Evolutionary conservation across 2,797 vertebrate species (phyloP).

Genomic region (Tenualosa thibaudeaui): DNA sequence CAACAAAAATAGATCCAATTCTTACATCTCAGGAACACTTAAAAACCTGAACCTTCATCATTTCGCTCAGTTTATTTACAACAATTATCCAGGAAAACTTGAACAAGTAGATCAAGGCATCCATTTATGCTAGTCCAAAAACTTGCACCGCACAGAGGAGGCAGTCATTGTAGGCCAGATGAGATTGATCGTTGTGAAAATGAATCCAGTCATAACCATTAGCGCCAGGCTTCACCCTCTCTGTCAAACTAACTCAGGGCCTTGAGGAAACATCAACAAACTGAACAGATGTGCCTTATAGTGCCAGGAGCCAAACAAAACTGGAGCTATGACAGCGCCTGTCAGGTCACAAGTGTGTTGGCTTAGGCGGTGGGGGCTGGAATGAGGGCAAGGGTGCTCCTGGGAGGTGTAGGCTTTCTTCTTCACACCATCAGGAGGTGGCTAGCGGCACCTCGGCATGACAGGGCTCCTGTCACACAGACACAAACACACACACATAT

Average conservation of each 20-base stretch:
- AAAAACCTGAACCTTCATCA: neutral
- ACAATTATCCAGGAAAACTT: neutral
- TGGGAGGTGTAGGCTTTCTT: neutral
- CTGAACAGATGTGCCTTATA: constrained; percentile 9
- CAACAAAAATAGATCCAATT: no score
- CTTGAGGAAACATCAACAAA: constrained; percentile 36
- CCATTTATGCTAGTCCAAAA: neutral
- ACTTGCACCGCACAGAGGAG: neutral
- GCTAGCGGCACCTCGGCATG: neutral
- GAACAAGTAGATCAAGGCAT: no score
- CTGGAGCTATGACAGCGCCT: neutral
- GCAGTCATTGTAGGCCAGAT: neutral
- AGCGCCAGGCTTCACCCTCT: constrained; percentile 35
- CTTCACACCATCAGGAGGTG: neutral
- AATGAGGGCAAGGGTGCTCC: neutral
- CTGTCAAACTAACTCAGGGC: constrained; percentile 16
- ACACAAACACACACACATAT: constrained; percentile 1
- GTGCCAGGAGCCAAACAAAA: neutral
- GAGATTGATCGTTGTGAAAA: neutral
- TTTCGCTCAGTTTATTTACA: neutral
- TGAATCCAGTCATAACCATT: constrained; percentile 43
- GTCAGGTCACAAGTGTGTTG: constrained; percentile 9
- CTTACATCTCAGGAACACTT: neutral
- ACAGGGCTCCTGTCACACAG: neutral
- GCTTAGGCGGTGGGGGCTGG: neutral